These are phyloP conservation scores for Gadus macrocephalus DNA, from an alignment of 2,113 vertebrate genomes.

Conservation along the genomic window DNA sequence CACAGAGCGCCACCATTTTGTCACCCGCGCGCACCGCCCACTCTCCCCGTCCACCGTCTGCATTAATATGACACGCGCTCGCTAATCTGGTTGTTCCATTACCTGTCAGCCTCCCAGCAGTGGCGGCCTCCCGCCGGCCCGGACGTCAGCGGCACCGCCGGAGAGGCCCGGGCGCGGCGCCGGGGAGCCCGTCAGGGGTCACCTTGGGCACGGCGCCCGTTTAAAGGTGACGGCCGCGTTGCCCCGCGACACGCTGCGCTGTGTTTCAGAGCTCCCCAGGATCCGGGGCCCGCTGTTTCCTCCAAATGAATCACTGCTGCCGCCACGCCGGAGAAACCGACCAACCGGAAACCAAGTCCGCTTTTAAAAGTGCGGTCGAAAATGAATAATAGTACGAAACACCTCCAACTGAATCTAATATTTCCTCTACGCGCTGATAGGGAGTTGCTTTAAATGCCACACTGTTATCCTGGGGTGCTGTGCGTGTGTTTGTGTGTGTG, in stretches of 20 bases:
- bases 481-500: conserved; percentile 22
- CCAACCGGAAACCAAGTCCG: neutral
- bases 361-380: conserved; percentile 38
- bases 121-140: conserved; percentile 52
- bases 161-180: conserved; percentile 23
- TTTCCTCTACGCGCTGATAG: conserved; percentile 1
- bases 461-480: neutral
- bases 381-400: neutral
- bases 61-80: conserved; percentile 70
- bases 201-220: conserved; percentile 65
- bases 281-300: conserved; percentile 50
- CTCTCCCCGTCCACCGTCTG: conserved; percentile 56
- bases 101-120: conserved; percentile 46
- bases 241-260: conserved; percentile 48
- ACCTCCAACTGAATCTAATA: conserved; percentile 28
- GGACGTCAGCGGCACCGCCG: conserved; percentile 47
- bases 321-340: neutral
- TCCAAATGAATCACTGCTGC: conserved; percentile 34
- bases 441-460: conserved; percentile 32
- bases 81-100: conserved; percentile 59
- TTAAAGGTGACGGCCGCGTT: conserved; percentile 64
- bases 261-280: conserved; percentile 22
- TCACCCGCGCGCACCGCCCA: conserved; percentile 14
- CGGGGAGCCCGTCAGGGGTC: conserved; percentile 59
- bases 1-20: conserved; percentile 9